Evolutionary conservation across 2,888 invertebrate species (phyloP), one percentile per base, ranked within the genome.

Genomic region (Nemotelus pantherinus): DNA sequence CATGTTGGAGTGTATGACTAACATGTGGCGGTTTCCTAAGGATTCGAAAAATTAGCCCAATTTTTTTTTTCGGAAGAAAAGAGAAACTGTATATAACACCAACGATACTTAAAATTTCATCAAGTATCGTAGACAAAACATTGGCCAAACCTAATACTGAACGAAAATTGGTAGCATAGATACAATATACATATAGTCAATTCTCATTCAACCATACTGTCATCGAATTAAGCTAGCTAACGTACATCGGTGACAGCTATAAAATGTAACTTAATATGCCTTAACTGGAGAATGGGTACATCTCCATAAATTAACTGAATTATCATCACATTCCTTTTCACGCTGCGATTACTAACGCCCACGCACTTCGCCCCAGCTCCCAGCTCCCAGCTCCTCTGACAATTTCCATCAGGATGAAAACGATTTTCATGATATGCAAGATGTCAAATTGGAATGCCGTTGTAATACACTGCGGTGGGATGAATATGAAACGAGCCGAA

Each of bases 271-370:
- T 79, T 77, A 77, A 79, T 79, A 74, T 67, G n/a, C 67, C 53
- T 63, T 45, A 79, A 74, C 70, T 50, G 70, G 58, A 57, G 50
- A 72, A 70, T 9, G 64, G 72, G 58, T 55, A 78, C 72, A 78
- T 77, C 47, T 47, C 77, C 77, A 77, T 77, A 79, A 79, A 79
- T 79, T 77, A 79, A 77, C 77, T 58, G 77, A 77, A 79, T 79
- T 77, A 77, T 64, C 76, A 77, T 77, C 72, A 44, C 45, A 72
- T 47, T 47, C n/a, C 58, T 50, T 72, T 72, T n/a, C 7, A 41
- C 39, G 9, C 44, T 39, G 39, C 10, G n/a, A 65, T 45, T 65
- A 10, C 25, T 3, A n/a, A 65, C 45, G 9, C 7, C 10, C 53
- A 3, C 10, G 9, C 43, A 2, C 55, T 7, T 39, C 41, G 3